Evolutionary conservation across 2,797 vertebrate genomes (phyloP).

Genomic region (Sternotherus odoratus): DNA sequence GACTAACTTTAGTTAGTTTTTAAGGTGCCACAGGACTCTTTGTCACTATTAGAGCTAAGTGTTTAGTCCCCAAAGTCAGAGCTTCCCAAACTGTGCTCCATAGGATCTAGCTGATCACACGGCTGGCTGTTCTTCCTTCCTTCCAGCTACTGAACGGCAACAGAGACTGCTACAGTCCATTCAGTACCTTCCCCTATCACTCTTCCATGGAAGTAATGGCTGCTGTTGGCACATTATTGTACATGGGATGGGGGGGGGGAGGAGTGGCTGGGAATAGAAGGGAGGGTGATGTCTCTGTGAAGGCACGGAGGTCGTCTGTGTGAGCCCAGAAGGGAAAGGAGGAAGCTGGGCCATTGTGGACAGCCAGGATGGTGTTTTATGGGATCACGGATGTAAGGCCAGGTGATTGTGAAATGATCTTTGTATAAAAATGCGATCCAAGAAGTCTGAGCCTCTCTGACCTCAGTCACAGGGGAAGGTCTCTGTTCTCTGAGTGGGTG

Average conservation of each 20-base stretch:
- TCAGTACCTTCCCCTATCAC: background rate
- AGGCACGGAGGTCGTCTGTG: background rate
- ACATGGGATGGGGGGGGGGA: background rate
- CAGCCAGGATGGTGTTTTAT: background rate
- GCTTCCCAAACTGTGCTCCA: background rate
- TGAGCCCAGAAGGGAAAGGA: background rate
- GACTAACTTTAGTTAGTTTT: no score
- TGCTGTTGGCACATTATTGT: background rate
- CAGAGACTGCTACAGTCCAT: background rate
- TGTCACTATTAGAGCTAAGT: background rate
- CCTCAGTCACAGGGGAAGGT: background rate
- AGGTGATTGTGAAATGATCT: background rate
- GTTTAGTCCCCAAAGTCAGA: background rate
- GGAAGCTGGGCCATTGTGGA: background rate
- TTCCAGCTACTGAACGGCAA: background rate
- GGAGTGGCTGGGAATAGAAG: background rate
- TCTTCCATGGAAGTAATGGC: background rate
- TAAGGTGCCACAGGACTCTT: no score
- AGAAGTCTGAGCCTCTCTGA: background rate
- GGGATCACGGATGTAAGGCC: background rate
- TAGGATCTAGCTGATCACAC: background rate
- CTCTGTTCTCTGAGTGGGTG: background rate
- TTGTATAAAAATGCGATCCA: background rate
- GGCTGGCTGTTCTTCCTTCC: background rate
- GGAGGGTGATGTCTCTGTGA: background rate